These are phyloP conservation scores for Euplagia quadripunctaria DNA, from an alignment of 2,888 invertebrate genomes.

Conservation along the genomic window DNA sequence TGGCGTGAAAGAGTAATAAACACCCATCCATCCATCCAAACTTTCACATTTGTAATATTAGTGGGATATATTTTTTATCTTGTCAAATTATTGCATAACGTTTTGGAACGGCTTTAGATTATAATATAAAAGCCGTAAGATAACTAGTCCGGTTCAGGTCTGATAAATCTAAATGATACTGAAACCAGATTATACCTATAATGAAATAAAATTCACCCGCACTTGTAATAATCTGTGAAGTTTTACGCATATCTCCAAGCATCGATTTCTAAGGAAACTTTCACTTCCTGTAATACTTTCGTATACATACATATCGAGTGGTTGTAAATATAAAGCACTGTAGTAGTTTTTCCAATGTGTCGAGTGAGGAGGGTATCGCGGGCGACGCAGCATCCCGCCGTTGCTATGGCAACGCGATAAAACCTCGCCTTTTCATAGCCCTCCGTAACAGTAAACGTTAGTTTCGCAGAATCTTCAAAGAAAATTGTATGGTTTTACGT, in stretches of 20 bases:
- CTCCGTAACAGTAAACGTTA: conserved; percentile 71
- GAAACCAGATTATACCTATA: too few species aligned
- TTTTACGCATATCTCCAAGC: conserved; percentile 22
- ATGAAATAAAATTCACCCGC: background rate
- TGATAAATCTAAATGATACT: too few species aligned
- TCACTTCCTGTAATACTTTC: conserved; percentile 57
- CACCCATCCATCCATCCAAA: too few species aligned
- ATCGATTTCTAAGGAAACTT: conserved; percentile 51
- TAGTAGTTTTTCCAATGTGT: conserved; percentile 80
- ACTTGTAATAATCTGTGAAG: conserved; percentile 2
- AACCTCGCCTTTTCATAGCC: conserved; percentile 86
- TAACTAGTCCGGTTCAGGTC: too few species aligned
- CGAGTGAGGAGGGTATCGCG: conserved; percentile 78
- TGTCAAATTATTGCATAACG: too few species aligned
- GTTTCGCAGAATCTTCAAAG: conserved; percentile 57
- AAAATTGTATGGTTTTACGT: conserved; percentile 48
- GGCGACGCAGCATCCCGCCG: conserved; percentile 79
- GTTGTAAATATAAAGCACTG: conserved; percentile 75
- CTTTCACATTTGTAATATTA: too few species aligned
- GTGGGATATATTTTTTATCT: too few species aligned
- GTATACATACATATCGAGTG: conserved; percentile 61
- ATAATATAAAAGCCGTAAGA: background rate
- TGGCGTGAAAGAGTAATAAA: too few species aligned
- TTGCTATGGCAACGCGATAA: conserved; percentile 86
- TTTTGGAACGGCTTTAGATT: background rate